Evolutionary conservation across 2,888 invertebrate genomes (phyloP), one percentile per base, ranked within the genome.

Genomic region (Tridacna gigas): DNA sequence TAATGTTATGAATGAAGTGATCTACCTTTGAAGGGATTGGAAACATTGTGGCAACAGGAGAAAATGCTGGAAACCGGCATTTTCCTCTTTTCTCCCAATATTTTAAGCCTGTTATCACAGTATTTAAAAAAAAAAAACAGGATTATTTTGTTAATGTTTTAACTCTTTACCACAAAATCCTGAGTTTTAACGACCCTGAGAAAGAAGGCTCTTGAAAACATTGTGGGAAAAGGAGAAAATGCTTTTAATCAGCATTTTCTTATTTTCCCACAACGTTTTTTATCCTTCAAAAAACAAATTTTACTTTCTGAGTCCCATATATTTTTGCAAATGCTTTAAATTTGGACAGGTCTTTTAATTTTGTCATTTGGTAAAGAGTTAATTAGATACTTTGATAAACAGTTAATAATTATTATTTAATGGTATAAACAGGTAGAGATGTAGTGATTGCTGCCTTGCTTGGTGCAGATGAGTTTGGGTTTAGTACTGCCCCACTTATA

Each of bases 391-490:
- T 56, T 20, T 56, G 56, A 15, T 56, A 56, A 56, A 56, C 3
- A 20, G 15, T 56, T 56, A 56, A n/a, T n/a, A n/a, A 15, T 56
- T 56, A 56, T 26, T 61, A n/a, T 61, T 15, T 26, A 26, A 26
- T 26, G 4, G 20, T 26, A 25, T 51, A 51, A 56, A 26, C 66
- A 96, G 96, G 99, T 37, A 98, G 98, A 94, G 99, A 99, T 95
- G 98, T 99, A 45, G 96, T 99, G 91, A 97, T 99, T 37, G 99
- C 99, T 2, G 99, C 98, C 0, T 94, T 99, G 65, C 96, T 99
- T 61, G 99, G 99, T 37, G 99, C 99, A 13, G 99, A 99, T 95
- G 99, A 99, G 95, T 98, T 99, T 94, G 99, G 99, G 28, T 98
- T 99, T 96, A 99, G 99, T 94, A 99, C 99, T 0, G 99, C 99